Evolutionary conservation across 2,113 vertebrate genomes (phyloP), one percentile per base, ranked within the genome.

Genomic region (Equus quagga): DNA sequence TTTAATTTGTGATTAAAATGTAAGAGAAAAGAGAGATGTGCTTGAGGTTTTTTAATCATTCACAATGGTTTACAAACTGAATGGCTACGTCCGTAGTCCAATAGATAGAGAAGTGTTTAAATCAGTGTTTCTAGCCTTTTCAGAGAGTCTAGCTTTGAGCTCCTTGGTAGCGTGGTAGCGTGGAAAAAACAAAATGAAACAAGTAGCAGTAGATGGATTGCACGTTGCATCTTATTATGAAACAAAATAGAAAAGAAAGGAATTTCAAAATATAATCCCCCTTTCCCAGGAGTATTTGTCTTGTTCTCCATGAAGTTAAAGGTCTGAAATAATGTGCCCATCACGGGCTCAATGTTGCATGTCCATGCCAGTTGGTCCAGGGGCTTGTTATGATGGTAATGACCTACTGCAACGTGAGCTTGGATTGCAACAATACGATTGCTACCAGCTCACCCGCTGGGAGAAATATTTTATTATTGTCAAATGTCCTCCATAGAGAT

Each of bases 381-480:
- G 98, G 99, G 98, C 99, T 99, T 99, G 99, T 99, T 99, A 99
- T 98, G 98, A 99, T 99, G 99, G 99, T 99, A 99, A 99, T 99
- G 99, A 99, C 99, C 99, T 98, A 96, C 99, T 97, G 98, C 98
- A 99, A 98, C 97, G 98, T 99, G 99, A 98, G 98, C 98, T 98
- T 98, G 98, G 98, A 98, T 99, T 96, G 98, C 98, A 99, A 98
- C 98, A 98, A 98, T 99, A 98, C 99, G 98, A 99, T 99, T 98
- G 98, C 99, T 98, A 98, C 98, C 92, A 98, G 99, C 98, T 99
- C 99, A 99, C 99, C 99, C 98, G 98, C 99, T 99, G 99, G 98
- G 99, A 99, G 99, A 99, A 99, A 99, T 99, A 99, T 99, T 99
- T 99, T 99, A 99, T 99, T 99, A 99, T 99, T 99, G 99, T 99